Base-by-base conservation (phyloP, 2,797 vertebrate species). In the Allobates femoralis region DNA sequence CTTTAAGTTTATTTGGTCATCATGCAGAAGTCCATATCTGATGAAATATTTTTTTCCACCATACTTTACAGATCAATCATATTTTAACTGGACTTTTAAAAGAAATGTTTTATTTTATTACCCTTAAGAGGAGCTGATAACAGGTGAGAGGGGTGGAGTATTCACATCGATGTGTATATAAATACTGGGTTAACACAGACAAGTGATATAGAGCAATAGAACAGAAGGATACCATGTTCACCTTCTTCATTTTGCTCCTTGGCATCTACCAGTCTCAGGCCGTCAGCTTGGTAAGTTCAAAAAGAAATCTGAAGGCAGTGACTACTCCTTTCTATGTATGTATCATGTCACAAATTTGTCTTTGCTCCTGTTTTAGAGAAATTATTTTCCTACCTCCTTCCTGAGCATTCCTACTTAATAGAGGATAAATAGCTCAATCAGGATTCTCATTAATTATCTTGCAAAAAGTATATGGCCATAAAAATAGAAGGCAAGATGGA, bases 161-260 rank as follows among this genome's bases (percentile, higher is more conserved):
- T 30, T 23, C 19, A 50, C 28, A 28, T 30, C 5, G 16, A 3
- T 32, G 8, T 81, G 11, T 81, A 30, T 81, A 81, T 66, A 81
- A n/a, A n/a, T 77, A 66, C 30, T 5, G 58, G 58, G 18, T 18
- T 80, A 23, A 1, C 19, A 77, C 18, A 3, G 32, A 46, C n/a
- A 5, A 11, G 8, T 1, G 26, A 21, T 5, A 81, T 21, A 81
- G 62, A 51, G n/a, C n/a, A n/a, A n/a, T n/a, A 53, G 62, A 66
- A 41, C 67, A 30, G 62, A 32, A 66, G 60, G 11, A 21, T 46
- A 23, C 28, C 79, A 81, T 67, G 62, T 14, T 81, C 26, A 34
- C 60, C 19, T 51, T 81, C 60, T 30, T 81, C 14, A 23, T 81
- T 21, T 53, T 81, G 19, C 19, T 81, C 41, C 41, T 81, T 11